A percentile compares a stretch with the other conserved stretches of the same genome.
phyloP scores from a whole-genome alignment of 2,113 vertebrate species.

The Corythoichthys intestinalis region DNA sequence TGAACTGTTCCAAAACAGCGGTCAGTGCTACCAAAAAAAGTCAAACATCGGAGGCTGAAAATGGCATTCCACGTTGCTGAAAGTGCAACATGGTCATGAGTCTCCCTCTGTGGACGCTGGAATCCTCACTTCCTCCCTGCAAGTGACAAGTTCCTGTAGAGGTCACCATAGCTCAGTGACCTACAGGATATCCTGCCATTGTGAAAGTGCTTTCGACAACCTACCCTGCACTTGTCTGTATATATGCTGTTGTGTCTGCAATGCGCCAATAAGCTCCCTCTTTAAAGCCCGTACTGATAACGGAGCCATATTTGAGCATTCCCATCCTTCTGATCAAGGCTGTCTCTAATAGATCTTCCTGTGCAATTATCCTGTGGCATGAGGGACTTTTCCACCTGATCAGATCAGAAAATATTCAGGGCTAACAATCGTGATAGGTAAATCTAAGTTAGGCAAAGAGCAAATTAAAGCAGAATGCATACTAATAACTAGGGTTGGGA shows the following conservation, averaged over 20 bases:
- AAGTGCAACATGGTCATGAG: conserved; percentile 39
- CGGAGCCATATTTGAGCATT: background rate
- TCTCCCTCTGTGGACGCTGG: conserved; percentile 40
- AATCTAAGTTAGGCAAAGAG: background rate
- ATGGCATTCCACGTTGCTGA: conserved; percentile 1
- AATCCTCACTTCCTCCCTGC: conserved; percentile 68
- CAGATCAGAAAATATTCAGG: background rate
- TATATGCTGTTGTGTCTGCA: conserved; percentile 39
- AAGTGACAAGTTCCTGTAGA: conserved; percentile 71
- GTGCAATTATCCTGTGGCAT: background rate
- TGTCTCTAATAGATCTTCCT: background rate
- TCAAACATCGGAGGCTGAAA: background rate
- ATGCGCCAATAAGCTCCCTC: conserved; percentile 22
- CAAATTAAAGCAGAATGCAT: too few species aligned
- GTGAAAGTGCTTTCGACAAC: conserved; percentile 65
- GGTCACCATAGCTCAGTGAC: conserved; percentile 61
- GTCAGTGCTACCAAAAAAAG: background rate
- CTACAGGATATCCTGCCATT: conserved; percentile 75
- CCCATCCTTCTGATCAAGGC: background rate
- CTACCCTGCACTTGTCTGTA: conserved; percentile 38
- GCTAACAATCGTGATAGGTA: background rate
- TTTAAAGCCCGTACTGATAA: background rate
- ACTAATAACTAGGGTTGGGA: too few species aligned
- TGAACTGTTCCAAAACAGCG: background rate
- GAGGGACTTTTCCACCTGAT: background rate